Base-by-base conservation (phyloP, 2,113 vertebrate species). In the Phrynocephalus versicolor region DNA sequence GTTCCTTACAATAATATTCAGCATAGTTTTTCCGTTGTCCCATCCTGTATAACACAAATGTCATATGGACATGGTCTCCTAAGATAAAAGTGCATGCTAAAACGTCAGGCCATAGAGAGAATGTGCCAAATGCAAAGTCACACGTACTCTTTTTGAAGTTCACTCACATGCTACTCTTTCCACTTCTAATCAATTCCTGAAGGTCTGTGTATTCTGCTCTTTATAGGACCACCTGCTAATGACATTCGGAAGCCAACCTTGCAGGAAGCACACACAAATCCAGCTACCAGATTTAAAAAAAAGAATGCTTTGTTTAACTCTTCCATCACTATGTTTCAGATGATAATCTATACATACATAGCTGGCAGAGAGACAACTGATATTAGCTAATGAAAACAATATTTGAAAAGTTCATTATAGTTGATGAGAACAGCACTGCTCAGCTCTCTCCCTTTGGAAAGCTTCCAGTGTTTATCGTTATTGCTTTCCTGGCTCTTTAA, bases 401-500 rank as follows among this genome's bases (percentile, higher is more conserved):
- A n/a, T n/a, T 14, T 77, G 1, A 58, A 67, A 1, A n/a, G 23
- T 25, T 67, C 25, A 67, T 12, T 30, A 67, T 5, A 60, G 19
- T 23, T 60, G 39, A 41, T 41, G 41, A 60, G 60, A 79, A 39
- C 33, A 39, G 6, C 51, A 3, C n/a, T 65, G 3, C 10, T 14
- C 55, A 25, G 9, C 3, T 57, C 15, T 18, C 23, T 69, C 60
- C 57, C 23, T 10, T 33, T 84, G n/a, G 81, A 83, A 83, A 80
- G 73, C 88, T 85, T n/a, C 76, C 27, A 1, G 74, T 35, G 67
- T 27, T 72, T 79, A 1, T 25, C 57, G 84, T 77, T 84, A 82
- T 93, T 88, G 83, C 12, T 81, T 85, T 85, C 41, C 81, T 76
- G 5, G 55, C 8, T 74, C 82, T 87, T 87, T 83, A 85, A 58